phyloP scores from a whole-genome alignment of 2,797 vertebrate species.

The Lycodopsis pacificus region DNA sequence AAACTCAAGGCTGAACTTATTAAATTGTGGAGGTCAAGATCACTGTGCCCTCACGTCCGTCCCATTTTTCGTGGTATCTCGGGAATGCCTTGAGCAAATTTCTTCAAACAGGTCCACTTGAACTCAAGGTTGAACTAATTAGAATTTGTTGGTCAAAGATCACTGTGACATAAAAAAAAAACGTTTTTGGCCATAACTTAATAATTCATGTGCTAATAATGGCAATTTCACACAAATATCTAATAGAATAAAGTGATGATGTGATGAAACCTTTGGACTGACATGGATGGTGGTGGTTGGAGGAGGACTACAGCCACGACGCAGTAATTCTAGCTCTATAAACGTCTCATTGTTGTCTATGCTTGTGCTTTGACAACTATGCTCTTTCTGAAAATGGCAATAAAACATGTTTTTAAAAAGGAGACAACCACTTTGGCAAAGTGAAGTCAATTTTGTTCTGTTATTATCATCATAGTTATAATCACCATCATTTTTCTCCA shows the following conservation, averaged over 20 bases:
- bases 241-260: background rate
- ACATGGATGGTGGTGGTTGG: background rate
- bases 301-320: background rate
- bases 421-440: background rate
- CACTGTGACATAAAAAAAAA: background rate
- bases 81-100: too few species aligned
- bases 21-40: background rate
- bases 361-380: background rate
- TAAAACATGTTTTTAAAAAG: slow-evolving; percentile 1
- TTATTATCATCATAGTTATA: background rate
- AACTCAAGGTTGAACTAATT: background rate
- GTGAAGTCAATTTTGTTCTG: background rate
- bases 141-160: background rate
- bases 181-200: background rate
- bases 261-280: background rate
- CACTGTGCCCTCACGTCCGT: too few species aligned
- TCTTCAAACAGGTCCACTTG: too few species aligned
- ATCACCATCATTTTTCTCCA: background rate
- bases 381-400: background rate
- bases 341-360: background rate
- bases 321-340: background rate
- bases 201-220: rapidly evolving
- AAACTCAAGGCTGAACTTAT: background rate
- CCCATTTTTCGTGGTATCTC: too few species aligned
- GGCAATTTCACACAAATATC: background rate